Evolutionary conservation across 2,113 vertebrate genomes (phyloP).

Genomic region (Serilophus lunatus): DNA sequence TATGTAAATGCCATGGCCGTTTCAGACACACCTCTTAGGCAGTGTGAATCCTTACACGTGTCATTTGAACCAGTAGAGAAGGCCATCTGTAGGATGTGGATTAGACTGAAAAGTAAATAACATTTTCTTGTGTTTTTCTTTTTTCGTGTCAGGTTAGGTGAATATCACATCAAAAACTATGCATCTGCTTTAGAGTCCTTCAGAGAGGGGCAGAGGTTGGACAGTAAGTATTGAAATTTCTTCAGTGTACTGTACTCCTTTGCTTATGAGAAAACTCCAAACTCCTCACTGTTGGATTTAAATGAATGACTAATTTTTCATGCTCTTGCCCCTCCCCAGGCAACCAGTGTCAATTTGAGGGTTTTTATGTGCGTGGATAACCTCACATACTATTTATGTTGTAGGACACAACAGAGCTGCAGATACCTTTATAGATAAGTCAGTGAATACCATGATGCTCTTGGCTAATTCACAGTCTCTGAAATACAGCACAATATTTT

Average conservation of each 20-base stretch:
- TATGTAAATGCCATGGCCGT: rapidly evolving
- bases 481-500: neutral
- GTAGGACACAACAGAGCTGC: neutral
- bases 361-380: neutral
- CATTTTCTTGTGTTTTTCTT: conserved; percentile 8
- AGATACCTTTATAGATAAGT: neutral
- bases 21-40: neutral
- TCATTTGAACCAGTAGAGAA: neutral
- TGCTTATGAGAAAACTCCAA: neutral
- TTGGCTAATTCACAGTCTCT: neutral
- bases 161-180: conserved; percentile 89
- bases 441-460: neutral
- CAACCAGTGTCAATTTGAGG: neutral
- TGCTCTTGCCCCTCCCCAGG: no score
- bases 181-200: conserved; percentile 84
- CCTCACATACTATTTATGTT: rapidly evolving
- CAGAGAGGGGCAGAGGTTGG: conserved; percentile 83
- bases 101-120: neutral
- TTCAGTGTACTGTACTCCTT: neutral
- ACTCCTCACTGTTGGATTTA: neutral
- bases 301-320: no score
- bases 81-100: neutral
- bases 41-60: neutral
- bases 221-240: conserved; percentile 80
- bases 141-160: conserved; percentile 82